These are phyloP conservation scores for Sycophila sp. DNA, from an alignment of 1,140 invertebrate genomes.

Conservation along the genomic window DNA sequence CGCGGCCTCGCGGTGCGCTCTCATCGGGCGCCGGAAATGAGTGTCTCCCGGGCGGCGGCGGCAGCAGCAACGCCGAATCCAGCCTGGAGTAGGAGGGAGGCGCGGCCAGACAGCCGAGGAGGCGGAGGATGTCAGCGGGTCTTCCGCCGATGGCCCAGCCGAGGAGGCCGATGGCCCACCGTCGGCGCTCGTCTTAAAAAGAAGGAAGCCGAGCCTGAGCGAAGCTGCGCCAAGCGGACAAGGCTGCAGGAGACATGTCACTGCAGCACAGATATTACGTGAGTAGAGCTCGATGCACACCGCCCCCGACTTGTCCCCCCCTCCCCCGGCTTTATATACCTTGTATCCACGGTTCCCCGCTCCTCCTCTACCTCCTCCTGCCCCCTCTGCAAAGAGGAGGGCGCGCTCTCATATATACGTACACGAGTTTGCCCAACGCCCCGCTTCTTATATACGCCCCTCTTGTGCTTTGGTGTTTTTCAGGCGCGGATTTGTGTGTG, in stretches of 20 bases:
- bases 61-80: no score
- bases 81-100: neutral
- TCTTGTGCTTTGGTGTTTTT: no score
- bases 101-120: neutral
- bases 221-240: neutral
- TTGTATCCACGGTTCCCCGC: no score
- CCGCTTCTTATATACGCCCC: neutral
- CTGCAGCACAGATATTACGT: slow-evolving; percentile 65
- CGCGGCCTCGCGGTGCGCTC: neutral
- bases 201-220: neutral
- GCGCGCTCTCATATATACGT: neutral
- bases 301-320: neutral
- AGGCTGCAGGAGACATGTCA: slow-evolving; percentile 56
- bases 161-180: neutral
- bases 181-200: neutral
- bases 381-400: no score
- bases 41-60: neutral
- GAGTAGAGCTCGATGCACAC: slow-evolving; percentile 43
- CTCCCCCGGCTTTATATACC: neutral
- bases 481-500: no score
- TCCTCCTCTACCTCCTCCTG: neutral
- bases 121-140: neutral
- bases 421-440: neutral
- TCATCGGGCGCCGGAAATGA: slow-evolving; percentile 2
- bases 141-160: neutral